Evolutionary conservation across 2,888 invertebrate species (phyloP), one percentile per base, ranked within the genome.

Genomic region (Ectropis crepuscularia): DNA sequence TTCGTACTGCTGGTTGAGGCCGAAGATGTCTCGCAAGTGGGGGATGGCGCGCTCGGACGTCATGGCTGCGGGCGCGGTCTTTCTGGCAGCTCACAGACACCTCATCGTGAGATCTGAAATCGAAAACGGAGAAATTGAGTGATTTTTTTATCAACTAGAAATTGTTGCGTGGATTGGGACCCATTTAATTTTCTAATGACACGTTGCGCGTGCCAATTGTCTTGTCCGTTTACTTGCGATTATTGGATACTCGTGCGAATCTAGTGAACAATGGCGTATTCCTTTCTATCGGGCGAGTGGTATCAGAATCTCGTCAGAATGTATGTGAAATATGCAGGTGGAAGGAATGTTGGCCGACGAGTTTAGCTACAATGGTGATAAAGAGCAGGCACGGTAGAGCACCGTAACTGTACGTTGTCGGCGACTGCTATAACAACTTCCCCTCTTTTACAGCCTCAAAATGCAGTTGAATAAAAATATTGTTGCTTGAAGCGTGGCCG

Each of bases 41-140:
- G 96, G 95, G 78, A 96, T 96, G 84, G 95, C 95, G 75, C 96
- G 93, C 81, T 96, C 96, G 65, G 95, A 94, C 72, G 96, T 94
- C 94, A 95, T 95, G 74, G 84, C 92, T 87, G 82, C 66, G 57
- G 68, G 74, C 72, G 76, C 75, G 80, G 81, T 79, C 78, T 63
- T 51, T 67, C 67, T n/a, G 12, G 57, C 67, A 69, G 78, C 81
- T 89, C 86, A 90, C 81, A 81, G 83, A 81, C 84, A 86, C 86
- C 85, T 88, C 91, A 90, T 92, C 72, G 75, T 86, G 84, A 77
- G 76, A 84, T 85, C 92, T 92, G 90, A 70, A 92, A 92, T 71
- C 69, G 74, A 83, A 73, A 85, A 70, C 80, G 66, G 51, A 57
- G 28, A 38, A 11, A 67, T 68, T 73, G 61, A 72, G 63, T 37